Evolutionary conservation across 2,113 vertebrate genomes (phyloP), one percentile per base, ranked within the genome.

Genomic region (Scytalopus superciliaris): DNA sequence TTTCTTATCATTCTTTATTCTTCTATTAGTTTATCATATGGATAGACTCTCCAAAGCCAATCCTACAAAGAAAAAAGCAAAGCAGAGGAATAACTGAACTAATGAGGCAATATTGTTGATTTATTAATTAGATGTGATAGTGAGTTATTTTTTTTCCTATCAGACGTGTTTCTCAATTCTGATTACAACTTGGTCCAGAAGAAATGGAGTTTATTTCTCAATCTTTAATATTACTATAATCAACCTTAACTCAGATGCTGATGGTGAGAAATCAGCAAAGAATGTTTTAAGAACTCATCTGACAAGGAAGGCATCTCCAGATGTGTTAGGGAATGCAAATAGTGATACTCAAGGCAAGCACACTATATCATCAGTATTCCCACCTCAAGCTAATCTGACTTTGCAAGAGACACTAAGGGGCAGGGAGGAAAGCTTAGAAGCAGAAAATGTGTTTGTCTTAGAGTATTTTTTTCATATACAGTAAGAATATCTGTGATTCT

Each of bases 291-390:
- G 74, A 85, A 49, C 39, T 94, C 19, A 3, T 74, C 22, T 68
- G 93, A 94, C 52, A 89, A 93, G 66, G 22, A 94, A 91, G 86
- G 87, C 14, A 37, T 49, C 90, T 94, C 52, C 56, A 91, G n/a
- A 59, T 89, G 33, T 68, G 28, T 80, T 83, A 84, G 33, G 22
- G 59, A 94, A 80, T 87, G 87, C 33, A 84, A 87, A 91, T 16
- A 69, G 57, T 64, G 44, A 52, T 84, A 89, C 35, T 25, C 40
- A 49, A 89, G 69, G 87, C 40, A 64, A 82, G 18, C 15, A 64
- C 0, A 0, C 79, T 89, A 53, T 72, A 94, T 86, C 67, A 88
- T 88, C 79, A 84, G 63, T 77, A 90, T 93, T 95, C 63, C 67
- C 72, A 93, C 40, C 79, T 87, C 66, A 76, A 92, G 59, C 31